phyloP scores from a whole-genome alignment of 2,113 vertebrate species.

The Tricholaema leucomelas region DNA sequence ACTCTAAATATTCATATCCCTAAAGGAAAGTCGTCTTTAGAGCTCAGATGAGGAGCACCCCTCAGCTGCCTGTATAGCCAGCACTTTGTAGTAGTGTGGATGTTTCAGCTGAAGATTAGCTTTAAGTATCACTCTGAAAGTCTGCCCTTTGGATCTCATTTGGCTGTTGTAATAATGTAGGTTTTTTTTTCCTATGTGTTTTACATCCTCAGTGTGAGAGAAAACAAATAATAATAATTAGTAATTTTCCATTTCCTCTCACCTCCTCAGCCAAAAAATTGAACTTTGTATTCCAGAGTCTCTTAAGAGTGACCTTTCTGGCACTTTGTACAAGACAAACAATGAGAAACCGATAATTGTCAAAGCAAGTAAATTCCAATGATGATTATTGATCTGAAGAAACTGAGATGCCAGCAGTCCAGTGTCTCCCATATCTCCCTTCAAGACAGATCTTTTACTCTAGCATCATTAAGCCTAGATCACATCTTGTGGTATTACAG shows the following conservation, averaged over 20 bases:
- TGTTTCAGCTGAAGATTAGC: neutral
- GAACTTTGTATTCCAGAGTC: neutral
- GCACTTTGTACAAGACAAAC: neutral
- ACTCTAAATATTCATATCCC: accelerated
- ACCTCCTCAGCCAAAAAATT: neutral
- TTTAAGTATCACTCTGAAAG: neutral
- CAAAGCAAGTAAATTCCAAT: neutral
- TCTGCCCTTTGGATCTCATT: neutral
- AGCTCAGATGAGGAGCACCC: neutral
- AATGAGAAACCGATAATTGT: neutral
- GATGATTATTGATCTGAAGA: neutral
- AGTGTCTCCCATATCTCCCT: neutral
- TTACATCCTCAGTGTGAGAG: neutral
- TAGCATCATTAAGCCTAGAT: neutral
- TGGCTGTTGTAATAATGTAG: neutral
- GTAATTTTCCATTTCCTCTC: neutral
- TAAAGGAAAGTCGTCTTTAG: neutral
- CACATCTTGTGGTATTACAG: neutral
- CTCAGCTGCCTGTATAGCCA: neutral
- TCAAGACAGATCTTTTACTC: neutral
- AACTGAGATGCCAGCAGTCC: neutral
- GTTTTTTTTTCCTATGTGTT: neutral
- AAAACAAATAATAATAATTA: too few relatives aligned
- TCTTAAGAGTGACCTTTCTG: neutral
- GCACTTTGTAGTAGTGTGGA: neutral